A percentile compares a stretch with the other conserved stretches of the same genome.
These are phyloP conservation scores for Sipha flava DNA, from an alignment of 1,140 invertebrate species.

Conservation along the genomic window DNA sequence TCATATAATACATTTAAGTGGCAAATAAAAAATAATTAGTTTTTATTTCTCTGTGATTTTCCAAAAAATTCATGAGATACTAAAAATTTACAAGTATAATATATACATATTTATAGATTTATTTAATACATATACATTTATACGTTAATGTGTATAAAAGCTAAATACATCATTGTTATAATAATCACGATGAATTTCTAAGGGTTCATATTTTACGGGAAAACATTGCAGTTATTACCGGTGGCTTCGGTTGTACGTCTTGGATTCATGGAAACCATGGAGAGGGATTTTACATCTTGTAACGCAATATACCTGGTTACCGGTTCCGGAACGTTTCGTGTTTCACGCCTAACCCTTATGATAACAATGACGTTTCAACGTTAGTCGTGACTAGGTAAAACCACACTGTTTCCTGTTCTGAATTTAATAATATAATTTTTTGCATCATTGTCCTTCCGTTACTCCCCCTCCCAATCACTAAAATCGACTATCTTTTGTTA, in stretches of 20 bases:
- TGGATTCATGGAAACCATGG: not conserved
- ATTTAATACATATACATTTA: no score
- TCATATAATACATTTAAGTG: not conserved
- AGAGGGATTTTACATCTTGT: not conserved
- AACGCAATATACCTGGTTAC: slow-evolving; percentile 23
- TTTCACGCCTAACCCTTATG: not conserved
- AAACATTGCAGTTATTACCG: not conserved
- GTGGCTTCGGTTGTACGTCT: not conserved
- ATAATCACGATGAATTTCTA: not conserved
- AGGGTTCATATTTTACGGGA: slow-evolving; percentile 17
- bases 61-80: not conserved
- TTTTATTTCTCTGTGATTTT: not conserved
- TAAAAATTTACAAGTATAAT: no score
- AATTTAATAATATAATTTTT: not conserved
- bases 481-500: not conserved
- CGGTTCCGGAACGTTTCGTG: slow-evolving; percentile 21
- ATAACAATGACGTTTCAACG: not conserved
- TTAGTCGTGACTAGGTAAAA: not conserved
- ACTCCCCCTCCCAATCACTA: not conserved
- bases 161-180: no score
- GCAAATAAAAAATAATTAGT: not conserved
- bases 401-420: slow-evolving; percentile 3
- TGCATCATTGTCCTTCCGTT: not conserved
- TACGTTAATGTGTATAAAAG: no score
- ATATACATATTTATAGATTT: no score